These are phyloP conservation scores for Mus minutoides DNA, from an alignment of 2,797 vertebrate species.

Conservation along the genomic window DNA sequence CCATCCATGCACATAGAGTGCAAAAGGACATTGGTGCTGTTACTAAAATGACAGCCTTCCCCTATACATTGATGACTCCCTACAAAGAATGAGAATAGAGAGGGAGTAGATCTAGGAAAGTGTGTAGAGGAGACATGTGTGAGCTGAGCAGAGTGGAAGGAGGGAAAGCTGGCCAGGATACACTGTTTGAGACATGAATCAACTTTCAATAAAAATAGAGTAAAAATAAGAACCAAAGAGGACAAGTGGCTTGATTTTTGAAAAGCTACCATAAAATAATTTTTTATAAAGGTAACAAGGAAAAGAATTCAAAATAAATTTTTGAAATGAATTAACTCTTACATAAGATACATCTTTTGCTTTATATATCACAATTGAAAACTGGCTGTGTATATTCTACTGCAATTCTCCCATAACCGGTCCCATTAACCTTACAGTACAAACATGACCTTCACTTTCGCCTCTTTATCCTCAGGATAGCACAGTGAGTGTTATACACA, in stretches of 20 bases:
- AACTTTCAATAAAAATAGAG: neutral
- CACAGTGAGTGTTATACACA: neutral
- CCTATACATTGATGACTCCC: neutral
- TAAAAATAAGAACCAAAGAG: neutral
- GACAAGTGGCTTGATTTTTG: neutral
- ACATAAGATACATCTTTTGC: neutral
- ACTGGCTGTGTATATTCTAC: neutral
- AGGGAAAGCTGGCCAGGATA: neutral
- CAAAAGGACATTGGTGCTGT: neutral
- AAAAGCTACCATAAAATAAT: conserved; percentile 10
- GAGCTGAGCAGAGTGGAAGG: too few species aligned
- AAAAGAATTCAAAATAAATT: neutral
- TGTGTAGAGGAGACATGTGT: neutral
- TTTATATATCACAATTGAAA: neutral
- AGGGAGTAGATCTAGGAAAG: neutral
- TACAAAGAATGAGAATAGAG: neutral
- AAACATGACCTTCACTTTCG: neutral
- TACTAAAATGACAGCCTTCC: neutral
- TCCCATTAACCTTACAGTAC: neutral
- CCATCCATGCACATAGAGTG: neutral
- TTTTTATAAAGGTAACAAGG: neutral
- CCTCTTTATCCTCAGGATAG: neutral
- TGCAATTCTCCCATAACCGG: neutral
- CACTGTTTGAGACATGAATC: neutral
- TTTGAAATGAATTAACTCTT: neutral